Evolutionary conservation across 2,888 invertebrate genomes (phyloP).

Genomic region (Phaonia tiefii): DNA sequence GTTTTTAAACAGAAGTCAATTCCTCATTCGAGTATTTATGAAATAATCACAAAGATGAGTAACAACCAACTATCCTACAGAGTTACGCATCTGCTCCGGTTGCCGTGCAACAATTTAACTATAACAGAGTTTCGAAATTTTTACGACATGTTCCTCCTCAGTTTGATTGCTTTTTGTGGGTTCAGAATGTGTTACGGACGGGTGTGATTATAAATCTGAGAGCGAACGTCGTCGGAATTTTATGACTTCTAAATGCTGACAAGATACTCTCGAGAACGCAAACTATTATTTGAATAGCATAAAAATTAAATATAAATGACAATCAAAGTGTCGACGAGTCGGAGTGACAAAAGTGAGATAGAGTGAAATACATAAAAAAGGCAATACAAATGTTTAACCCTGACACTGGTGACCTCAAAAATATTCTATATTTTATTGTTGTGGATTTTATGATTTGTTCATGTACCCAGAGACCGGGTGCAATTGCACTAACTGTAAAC

Average conservation of each 20-base stretch:
- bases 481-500: constrained; percentile 2
- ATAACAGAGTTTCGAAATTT: constrained; percentile 21
- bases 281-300: constrained; percentile 47
- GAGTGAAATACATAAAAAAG: constrained; percentile 47
- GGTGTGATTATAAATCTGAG: constrained; percentile 48
- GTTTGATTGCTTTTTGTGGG: constrained; percentile 42
- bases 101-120: constrained; percentile 7
- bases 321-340: constrained; percentile 29
- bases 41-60: constrained; percentile 23
- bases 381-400: constrained; percentile 63
- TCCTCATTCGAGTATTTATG: constrained; percentile 24
- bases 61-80: constrained; percentile 25
- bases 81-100: constrained; percentile 30
- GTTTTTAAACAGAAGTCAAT: constrained; percentile 52
- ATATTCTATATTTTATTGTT: constrained; percentile 61
- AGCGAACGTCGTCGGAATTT: constrained; percentile 37
- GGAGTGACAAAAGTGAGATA: constrained; percentile 41
- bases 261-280: constrained; percentile 36
- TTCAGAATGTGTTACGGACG: constrained; percentile 40
- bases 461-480: constrained; percentile 48
- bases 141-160: constrained; percentile 38
- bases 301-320: constrained; percentile 56
- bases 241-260: constrained; percentile 51
- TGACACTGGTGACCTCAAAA: constrained; percentile 66
- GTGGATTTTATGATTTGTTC: constrained; percentile 62